Conservation (phyloP, 2,888 invertebrate genomes). For the Geophilus truncorum region DNA sequence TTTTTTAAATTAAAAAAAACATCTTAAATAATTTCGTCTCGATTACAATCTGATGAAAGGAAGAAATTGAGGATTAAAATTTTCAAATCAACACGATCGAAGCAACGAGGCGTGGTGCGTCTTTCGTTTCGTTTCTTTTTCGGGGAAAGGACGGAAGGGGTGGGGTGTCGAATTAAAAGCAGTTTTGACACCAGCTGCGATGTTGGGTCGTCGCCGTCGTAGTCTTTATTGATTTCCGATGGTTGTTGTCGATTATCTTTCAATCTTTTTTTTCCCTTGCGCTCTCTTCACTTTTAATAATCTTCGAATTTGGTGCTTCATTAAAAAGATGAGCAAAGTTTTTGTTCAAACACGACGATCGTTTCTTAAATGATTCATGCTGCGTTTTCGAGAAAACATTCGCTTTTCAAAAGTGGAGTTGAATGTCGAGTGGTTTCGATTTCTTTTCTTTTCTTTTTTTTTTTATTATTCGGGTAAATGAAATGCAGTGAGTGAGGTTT, state of each 20-base stretch:
- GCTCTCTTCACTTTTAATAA: neutral
- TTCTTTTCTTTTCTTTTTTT: neutral
- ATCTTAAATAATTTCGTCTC: no score
- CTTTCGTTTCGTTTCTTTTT: neutral
- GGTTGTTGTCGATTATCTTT: conserved; percentile 2
- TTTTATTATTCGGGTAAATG: neutral
- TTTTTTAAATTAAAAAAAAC: no score
- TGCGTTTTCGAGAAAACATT: neutral
- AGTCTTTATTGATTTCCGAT: neutral
- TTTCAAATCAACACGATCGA: neutral
- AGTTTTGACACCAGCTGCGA: neutral
- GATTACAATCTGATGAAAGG: no score
- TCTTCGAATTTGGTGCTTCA: neutral
- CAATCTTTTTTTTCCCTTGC: neutral
- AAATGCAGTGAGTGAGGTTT: conserved; percentile 16
- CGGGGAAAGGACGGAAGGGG: neutral
- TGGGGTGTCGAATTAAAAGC: neutral
- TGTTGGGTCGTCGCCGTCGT: neutral
- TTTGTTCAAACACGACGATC: neutral
- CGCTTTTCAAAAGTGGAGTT: neutral
- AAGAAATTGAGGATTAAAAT: neutral
- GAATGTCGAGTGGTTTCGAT: neutral
- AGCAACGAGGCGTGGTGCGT: neutral
- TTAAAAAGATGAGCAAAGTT: neutral
- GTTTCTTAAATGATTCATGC: neutral